Evolutionary conservation across 2,888 invertebrate genomes (phyloP).

Genomic region (Galerucella pusilla): DNA sequence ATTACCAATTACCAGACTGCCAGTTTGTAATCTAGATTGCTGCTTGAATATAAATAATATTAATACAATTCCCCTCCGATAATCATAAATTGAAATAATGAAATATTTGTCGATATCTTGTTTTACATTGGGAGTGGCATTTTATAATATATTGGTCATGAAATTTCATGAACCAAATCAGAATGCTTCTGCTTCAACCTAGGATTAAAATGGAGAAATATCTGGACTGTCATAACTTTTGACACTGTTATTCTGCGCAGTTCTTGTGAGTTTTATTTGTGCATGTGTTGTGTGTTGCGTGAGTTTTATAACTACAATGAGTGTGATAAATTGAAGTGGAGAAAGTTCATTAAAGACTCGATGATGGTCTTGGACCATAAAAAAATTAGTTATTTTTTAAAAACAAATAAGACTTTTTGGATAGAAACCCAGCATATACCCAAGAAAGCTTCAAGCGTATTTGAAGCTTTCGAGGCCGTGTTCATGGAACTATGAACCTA

Average conservation of each 20-base stretch:
- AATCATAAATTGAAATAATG: too few species aligned
- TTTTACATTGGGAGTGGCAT: too few species aligned
- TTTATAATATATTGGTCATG: neutral
- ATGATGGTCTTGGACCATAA: slow-evolving; percentile 67
- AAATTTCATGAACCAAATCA: neutral
- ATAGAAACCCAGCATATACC: slow-evolving; percentile 77
- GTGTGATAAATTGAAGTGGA: slow-evolving; percentile 59
- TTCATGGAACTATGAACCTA: slow-evolving; percentile 96
- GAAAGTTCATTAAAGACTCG: slow-evolving; percentile 62
- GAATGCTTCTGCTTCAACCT: neutral
- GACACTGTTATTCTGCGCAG: slow-evolving; percentile 33
- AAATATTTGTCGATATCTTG: too few species aligned
- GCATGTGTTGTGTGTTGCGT: slow-evolving; percentile 56
- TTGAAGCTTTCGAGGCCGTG: slow-evolving; percentile 94
- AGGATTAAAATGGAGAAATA: neutral
- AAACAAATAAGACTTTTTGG: slow-evolving; percentile 63
- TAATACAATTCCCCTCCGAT: too few species aligned
- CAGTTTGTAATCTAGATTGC: too few species aligned
- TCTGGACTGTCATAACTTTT: slow-evolving; percentile 16
- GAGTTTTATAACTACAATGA: slow-evolving; percentile 51
- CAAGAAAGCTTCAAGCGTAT: slow-evolving; percentile 92
- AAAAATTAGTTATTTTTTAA: slow-evolving; percentile 63
- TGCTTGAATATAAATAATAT: too few species aligned
- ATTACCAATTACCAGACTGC: too few species aligned
- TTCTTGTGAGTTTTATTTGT: slow-evolving; percentile 32